A percentile compares a stretch with the other conserved stretches of the same genome.
These are phyloP conservation scores for Xenopus borealis DNA, from an alignment of 2,113 vertebrate genomes.

Conservation along the genomic window DNA sequence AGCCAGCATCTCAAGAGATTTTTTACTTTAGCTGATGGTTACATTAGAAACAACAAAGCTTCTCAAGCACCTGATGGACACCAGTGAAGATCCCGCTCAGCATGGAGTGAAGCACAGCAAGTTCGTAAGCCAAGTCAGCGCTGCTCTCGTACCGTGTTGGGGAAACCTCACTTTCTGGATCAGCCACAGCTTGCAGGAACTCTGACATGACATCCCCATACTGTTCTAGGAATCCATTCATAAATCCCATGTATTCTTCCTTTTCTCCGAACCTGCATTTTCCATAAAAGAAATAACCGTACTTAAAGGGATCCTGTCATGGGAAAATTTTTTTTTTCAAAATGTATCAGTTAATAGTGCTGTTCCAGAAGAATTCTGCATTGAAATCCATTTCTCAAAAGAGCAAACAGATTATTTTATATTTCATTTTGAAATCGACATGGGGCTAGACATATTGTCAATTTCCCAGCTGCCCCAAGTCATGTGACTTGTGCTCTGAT, in stretches of 20 bases:
- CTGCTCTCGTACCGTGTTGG: conserved; percentile 76
- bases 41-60: background rate
- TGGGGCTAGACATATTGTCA: too few relatives aligned
- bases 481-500: too few relatives aligned
- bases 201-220: conserved; percentile 76
- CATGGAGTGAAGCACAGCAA: conserved; percentile 85
- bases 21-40: too few relatives aligned
- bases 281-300: background rate
- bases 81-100: conserved; percentile 81
- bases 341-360: too few relatives aligned
- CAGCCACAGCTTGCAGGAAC: conserved; percentile 78
- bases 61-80: conserved; percentile 74
- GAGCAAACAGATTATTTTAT: too few relatives aligned
- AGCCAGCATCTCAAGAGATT: too few relatives aligned
- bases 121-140: conserved; percentile 82
- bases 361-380: too few relatives aligned
- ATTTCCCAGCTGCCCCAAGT: too few relatives aligned
- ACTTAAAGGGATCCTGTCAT: too few relatives aligned
- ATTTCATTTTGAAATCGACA: too few relatives aligned
- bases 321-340: too few relatives aligned
- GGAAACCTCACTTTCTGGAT: conserved; percentile 62
- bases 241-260: conserved; percentile 94
- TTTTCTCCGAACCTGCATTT: conserved; percentile 87
- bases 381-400: too few relatives aligned
- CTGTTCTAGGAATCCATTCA: conserved; percentile 86